A percentile compares a stretch with the other conserved stretches of the same genome.
Conservation (phyloP, 2,113 vertebrate genomes). For the Abramis brama region DNA sequence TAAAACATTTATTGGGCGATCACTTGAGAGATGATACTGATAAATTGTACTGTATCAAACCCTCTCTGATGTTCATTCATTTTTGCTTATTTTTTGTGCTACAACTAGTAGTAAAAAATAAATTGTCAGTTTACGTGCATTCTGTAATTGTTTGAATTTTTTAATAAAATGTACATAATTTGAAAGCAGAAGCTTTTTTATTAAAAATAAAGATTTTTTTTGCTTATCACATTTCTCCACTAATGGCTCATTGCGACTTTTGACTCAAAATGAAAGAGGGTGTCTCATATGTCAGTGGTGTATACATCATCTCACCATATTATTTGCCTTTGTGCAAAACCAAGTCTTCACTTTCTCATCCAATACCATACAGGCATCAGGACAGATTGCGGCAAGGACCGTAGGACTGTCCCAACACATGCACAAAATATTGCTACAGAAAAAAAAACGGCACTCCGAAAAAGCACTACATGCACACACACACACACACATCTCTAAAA, state of each 20-base stretch:
- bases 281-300: neutral
- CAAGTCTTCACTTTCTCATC: slow-evolving; percentile 59
- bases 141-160: neutral
- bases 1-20: neutral
- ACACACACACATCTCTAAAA: slow-evolving; percentile 23
- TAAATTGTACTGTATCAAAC: neutral
- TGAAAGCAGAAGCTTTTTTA: neutral
- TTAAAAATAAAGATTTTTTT: neutral
- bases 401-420: slow-evolving; percentile 61
- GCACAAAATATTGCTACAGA: slow-evolving; percentile 52
- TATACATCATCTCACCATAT: neutral
- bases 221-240: neutral
- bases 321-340: neutral
- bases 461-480: slow-evolving; percentile 32
- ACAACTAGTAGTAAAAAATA: neutral
- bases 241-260: neutral
- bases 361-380: slow-evolving; percentile 68
- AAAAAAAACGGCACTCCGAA: slow-evolving; percentile 19
- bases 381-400: slow-evolving; percentile 65
- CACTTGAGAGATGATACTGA: neutral
- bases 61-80: neutral
- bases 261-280: slow-evolving; percentile 3
- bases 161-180: neutral
- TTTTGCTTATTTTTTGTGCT: neutral
- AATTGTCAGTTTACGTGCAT: neutral